Base-by-base conservation (phyloP, 2,797 vertebrate species). In the Pangasius sanitwongsei region DNA sequence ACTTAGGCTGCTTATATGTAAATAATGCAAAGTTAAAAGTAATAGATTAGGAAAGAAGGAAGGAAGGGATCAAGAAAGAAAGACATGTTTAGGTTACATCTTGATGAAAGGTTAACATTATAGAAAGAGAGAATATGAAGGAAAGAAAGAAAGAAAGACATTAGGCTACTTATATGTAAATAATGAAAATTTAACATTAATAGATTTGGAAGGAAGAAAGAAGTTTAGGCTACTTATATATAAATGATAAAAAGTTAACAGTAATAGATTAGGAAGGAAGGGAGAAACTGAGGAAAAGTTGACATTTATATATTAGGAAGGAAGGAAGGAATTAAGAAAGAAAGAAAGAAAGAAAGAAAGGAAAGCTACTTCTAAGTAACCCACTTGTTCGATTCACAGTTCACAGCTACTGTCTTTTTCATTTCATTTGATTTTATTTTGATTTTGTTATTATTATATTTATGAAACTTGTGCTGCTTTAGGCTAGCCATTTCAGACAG, bases 281-380 rank as follows among this genome's bases (percentile, higher is more conserved):
- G 57, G 44, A 48, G 44, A 48, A 48, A 0, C 48, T 9, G 48
- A 48, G 48, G 55, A 6, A 48, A 31, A 16, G 12, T 16, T 70
- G 6, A 37, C 15, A 34, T 16, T 7, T 18, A 70, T 12, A 67
- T 5, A 70, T 65, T n/a, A 65, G 59, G 7, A 53, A 78, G 15
- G 53, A 78, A 55, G 75, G 48, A 78, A 53, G 77, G 34, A 80
- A 80, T 16, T 5, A 37, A 81, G 31, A 81, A 59, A 55, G 77
- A 80, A 34, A 34, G 77, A 55, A 31, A 20, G 48, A n/a, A 15
- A 53, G 15, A 78, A 31, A 50, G 12, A 41, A 5, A 28, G 41
- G 86, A 53, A 50, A 28, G 20, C 59, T 55, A 53, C 23, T 34
- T 55, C 48, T 31, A 34, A 59, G 28, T n/a, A 50, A 70, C 61